A percentile compares a stretch with the other conserved stretches of the same genome.
phyloP scores from a whole-genome alignment of 2,113 vertebrate species.

The Prionailurus bengalensis region DNA sequence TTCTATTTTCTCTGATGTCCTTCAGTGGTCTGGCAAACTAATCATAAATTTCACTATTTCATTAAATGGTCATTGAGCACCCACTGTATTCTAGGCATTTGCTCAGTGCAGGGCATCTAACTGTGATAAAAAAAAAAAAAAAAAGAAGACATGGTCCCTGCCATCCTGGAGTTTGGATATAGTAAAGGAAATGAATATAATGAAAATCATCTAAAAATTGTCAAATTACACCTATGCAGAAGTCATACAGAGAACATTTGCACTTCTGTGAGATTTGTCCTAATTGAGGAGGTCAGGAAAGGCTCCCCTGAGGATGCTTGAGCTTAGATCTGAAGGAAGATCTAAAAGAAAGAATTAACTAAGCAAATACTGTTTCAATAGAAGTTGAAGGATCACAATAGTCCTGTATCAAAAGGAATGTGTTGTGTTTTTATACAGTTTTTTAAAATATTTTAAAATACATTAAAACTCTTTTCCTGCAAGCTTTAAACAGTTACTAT shows the following conservation, averaged over 20 bases:
- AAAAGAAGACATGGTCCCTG: not conserved
- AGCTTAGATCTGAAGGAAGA: not conserved
- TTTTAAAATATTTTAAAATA: not conserved
- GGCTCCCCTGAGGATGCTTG: not conserved
- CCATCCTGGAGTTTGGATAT: not conserved
- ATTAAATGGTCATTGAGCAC: not conserved
- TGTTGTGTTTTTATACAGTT: not conserved
- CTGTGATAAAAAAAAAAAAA: not conserved
- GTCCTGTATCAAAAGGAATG: not conserved
- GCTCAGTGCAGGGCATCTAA: not conserved
- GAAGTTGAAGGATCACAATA: not conserved
- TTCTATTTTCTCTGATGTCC: not conserved
- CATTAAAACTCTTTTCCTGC: not conserved
- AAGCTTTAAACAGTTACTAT: not conserved
- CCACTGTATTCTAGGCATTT: not conserved
- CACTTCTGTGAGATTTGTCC: not conserved
- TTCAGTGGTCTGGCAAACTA: not conserved
- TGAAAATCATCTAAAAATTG: not conserved
- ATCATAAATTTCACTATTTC: not conserved
- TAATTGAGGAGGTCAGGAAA: not conserved
- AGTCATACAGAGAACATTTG: not conserved
- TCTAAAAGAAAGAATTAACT: not conserved
- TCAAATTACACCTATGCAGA: not conserved
- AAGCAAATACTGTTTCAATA: not conserved
- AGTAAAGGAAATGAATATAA: not conserved